phyloP scores from a whole-genome alignment of 92 coral and sea anemone genomes.

The Bergia sp. region DNA sequence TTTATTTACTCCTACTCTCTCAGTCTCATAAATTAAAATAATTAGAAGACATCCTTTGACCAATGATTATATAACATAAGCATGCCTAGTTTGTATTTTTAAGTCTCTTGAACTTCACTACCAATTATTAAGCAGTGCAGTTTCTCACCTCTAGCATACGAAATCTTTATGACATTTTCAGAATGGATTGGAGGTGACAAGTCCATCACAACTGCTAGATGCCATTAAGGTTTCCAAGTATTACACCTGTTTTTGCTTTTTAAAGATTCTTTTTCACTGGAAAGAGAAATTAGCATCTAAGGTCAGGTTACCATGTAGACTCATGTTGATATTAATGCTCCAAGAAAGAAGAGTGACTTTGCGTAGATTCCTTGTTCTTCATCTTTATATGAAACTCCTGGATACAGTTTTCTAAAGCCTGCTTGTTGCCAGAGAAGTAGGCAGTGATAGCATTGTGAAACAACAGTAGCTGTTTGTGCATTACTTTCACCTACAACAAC shows the following conservation, averaged over 20 bases:
- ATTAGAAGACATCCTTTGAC: no score
- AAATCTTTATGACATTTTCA: not conserved
- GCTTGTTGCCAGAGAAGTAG: constrained; percentile 98
- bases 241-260: no score
- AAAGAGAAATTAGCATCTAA: not conserved
- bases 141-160: not conserved
- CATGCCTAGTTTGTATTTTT: no score
- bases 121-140: not conserved
- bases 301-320: not conserved
- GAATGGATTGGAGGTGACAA: not conserved
- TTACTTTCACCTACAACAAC: constrained; percentile 82
- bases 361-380: constrained; percentile 71
- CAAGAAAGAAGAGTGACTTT: constrained; percentile 76
- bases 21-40: no score
- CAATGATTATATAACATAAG: not conserved
- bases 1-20: no score
- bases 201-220: not conserved
- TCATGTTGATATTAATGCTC: constrained; percentile 59
- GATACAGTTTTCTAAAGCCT: constrained; percentile 87
- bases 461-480: constrained; percentile 94
- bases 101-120: no score
- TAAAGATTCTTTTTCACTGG: not conserved
- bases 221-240: not conserved
- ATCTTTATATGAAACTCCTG: constrained; percentile 95
- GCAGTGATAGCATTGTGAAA: constrained; percentile 98